These are phyloP conservation scores for Physocephala rufipes DNA, from an alignment of 2,888 invertebrate genomes.

Conservation along the genomic window DNA sequence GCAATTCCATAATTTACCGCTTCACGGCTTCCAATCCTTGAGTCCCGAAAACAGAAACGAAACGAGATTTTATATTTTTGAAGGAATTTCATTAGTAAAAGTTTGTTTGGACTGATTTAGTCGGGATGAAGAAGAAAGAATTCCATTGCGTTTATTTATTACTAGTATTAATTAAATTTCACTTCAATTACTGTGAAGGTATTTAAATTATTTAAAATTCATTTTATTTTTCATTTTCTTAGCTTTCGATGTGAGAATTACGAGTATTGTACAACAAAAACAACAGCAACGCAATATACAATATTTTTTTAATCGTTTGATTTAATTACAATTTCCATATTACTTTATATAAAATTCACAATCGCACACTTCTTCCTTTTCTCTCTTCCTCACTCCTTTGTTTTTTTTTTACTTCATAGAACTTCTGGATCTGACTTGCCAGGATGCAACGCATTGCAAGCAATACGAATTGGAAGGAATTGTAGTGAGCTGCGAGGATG, in stretches of 20 bases:
- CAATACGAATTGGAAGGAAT: conserved; percentile 47
- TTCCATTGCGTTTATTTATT: background rate
- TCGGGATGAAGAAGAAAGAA: background rate
- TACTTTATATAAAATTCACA: background rate
- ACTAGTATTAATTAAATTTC: background rate
- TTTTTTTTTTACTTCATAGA: conserved; percentile 41
- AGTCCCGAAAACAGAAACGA: no score
- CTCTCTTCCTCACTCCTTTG: no score
- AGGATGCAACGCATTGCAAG: conserved; percentile 49
- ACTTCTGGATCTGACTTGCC: conserved; percentile 55
- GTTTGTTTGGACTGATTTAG: background rate
- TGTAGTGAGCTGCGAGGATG: conserved; percentile 48
- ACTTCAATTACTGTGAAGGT: conserved; percentile 4
- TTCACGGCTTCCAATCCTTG: background rate
- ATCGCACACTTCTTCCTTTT: background rate
- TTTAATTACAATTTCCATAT: background rate
- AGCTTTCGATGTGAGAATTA: background rate
- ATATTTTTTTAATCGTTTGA: no score
- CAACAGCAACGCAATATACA: no score
- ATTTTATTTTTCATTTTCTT: conserved; percentile 2
- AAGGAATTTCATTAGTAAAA: background rate
- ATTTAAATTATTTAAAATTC: background rate
- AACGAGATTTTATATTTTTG: no score
- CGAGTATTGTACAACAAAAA: no score
- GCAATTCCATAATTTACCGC: background rate